A percentile compares a stretch with the other conserved stretches of the same genome.
phyloP scores from a whole-genome alignment of 2,797 vertebrate species.

The Trichosurus vulpecula region DNA sequence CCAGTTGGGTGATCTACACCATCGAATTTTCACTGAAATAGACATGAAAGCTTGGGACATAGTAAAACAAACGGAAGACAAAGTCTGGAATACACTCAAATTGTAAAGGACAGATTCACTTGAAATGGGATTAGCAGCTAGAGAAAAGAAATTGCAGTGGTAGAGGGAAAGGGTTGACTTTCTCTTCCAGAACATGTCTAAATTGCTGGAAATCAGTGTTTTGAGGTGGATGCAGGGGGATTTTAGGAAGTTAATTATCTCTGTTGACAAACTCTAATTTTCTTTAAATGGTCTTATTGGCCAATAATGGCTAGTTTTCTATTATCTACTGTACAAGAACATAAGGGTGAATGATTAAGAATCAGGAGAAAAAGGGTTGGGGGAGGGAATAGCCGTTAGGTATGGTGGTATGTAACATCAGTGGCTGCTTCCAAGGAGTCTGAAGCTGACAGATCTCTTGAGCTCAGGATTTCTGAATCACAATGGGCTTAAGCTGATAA shows the following conservation, averaged over 20 bases:
- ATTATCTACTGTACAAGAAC: slow-evolving; percentile 16
- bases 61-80: slow-evolving; percentile 62
- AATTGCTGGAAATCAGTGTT: background rate
- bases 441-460: background rate
- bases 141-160: slow-evolving; percentile 38
- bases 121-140: slow-evolving; percentile 69
- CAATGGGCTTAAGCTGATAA: background rate
- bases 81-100: slow-evolving; percentile 61
- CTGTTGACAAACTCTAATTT: slow-evolving; percentile 51
- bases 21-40: slow-evolving; percentile 69
- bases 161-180: background rate
- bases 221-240: background rate
- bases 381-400: background rate
- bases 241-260: slow-evolving; percentile 47
- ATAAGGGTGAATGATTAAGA: slow-evolving; percentile 29
- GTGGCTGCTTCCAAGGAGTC: background rate
- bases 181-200: background rate
- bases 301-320: background rate
- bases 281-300: slow-evolving; percentile 19
- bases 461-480: background rate
- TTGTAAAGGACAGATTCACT: slow-evolving; percentile 71
- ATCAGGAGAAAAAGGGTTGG: background rate
- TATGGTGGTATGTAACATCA: background rate
- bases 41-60: slow-evolving; percentile 58
- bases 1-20: slow-evolving; percentile 68